phyloP scores from a whole-genome alignment of 1,140 invertebrate species.

The Camponotus vicinus region DNA sequence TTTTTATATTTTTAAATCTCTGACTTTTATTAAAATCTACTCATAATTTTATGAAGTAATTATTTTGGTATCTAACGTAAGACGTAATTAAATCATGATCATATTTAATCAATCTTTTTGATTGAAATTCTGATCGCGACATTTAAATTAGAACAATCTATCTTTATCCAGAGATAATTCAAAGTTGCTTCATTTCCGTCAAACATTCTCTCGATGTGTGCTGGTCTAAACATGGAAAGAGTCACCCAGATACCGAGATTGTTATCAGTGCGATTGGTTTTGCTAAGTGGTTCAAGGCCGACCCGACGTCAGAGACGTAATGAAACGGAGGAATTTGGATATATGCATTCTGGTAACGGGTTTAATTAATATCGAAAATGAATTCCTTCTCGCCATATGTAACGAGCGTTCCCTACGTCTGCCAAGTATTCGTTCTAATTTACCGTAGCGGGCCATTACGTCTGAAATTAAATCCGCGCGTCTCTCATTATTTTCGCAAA shows the following conservation, averaged over 20 bases:
- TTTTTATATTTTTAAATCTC: not conserved
- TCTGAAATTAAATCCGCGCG: conserved; percentile 9
- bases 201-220: conserved; percentile 42
- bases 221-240: conserved; percentile 35
- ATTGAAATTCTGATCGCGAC: not conserved
- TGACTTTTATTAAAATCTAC: not conserved
- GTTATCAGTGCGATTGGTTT: conserved; percentile 36
- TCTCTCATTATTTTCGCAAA: not conserved
- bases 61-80: not conserved
- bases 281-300: conserved; percentile 66
- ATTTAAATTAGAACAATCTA: conserved; percentile 21
- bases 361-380: conserved; percentile 54
- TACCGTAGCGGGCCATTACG: not conserved
- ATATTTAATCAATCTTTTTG: too few relatives aligned
- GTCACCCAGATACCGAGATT: conserved; percentile 43
- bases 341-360: conserved; percentile 29
- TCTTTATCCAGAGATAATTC: conserved; percentile 3
- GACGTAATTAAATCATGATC: not conserved
- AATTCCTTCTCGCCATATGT: conserved; percentile 26
- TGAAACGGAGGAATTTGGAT: conserved; percentile 62
- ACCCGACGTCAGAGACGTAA: conserved; percentile 62
- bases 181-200: not conserved
- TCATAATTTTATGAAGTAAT: not conserved
- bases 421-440: conserved; percentile 3
- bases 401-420: not conserved